Evolutionary conservation across 2,888 invertebrate species (phyloP), one percentile per base, ranked within the genome.

Genomic region (Plebejus melissa): DNA sequence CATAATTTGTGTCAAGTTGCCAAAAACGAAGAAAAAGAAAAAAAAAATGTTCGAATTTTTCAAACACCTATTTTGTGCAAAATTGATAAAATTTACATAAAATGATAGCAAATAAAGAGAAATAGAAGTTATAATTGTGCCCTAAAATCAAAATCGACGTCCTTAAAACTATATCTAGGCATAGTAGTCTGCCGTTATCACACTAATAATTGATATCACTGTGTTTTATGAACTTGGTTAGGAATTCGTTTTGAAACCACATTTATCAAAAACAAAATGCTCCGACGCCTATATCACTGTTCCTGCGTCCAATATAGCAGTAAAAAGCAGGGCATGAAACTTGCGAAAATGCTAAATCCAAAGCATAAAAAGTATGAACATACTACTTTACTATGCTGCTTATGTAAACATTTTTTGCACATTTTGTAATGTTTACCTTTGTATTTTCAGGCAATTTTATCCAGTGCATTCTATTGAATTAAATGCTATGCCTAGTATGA

Each of bases 331-430:
- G 91, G 90, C 3, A 71, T 89, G 1, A 91, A 90, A 82, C 83
- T 93, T 2, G 84, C 84, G 80, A 93, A 91, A 84, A 87, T 93
- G 89, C 78, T 93, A n/a, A 89, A 88, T 79, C 93, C 91, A 0
- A 88, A 82, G 79, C 79, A 77, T 46, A 90, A 90, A 82, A 88
- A 85, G 93, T 91, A 83, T 81, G 81, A 75, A 60, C 54, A 77
- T 58, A 74, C 79, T 75, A 78, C 22, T 58, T 7, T 70, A 58
- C 50, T 38, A 77, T 78, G 74, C 78, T 77, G 70, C 72, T 79
- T 76, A 79, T 57, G n/a, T 77, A 77, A 60, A 75, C 77, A 78
- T 65, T 75, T 58, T 76, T 77, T 2, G 58, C 22, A 60, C 11
- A 4, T 22, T 60, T 28, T 60, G 9, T 74, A 7, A 69, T 69